A percentile compares a stretch with the other conserved stretches of the same genome.
Conservation (phyloP, 2,797 vertebrate species). For the Darevskia nairensis region DNA sequence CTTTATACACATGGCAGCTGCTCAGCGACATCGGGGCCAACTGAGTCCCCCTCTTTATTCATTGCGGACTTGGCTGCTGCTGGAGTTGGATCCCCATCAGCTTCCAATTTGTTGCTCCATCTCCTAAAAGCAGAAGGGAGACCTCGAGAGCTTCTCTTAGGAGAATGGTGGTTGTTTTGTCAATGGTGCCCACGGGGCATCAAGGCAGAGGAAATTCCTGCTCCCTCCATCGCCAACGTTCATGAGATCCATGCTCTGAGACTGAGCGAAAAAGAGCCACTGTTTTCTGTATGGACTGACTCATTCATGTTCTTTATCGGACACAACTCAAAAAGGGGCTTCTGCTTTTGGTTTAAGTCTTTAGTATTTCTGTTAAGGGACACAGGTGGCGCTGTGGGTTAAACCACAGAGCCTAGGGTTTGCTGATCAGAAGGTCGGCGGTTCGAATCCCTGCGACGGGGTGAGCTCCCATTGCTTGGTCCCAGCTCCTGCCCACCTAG, state of each 20-base stretch:
- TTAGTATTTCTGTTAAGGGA: constrained; percentile 47
- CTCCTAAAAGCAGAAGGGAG: constrained; percentile 66
- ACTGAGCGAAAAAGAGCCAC: constrained; percentile 58
- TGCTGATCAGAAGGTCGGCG: no score
- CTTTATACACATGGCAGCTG: constrained; percentile 68
- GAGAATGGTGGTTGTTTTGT: constrained; percentile 65
- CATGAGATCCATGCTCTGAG: constrained; percentile 61
- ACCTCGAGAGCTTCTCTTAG: no score
- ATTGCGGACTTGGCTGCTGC: constrained; percentile 1
- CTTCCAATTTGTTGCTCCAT: constrained; percentile 63
- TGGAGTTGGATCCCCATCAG: constrained; percentile 37
- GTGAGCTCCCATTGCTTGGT: no score
- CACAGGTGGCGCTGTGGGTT: no score
- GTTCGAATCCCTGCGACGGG: no score
- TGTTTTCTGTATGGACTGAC: constrained; percentile 48
- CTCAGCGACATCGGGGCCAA: constrained; percentile 17
- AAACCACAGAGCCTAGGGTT: no score
- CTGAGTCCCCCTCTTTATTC: constrained; percentile 19
- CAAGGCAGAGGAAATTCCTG: constrained; percentile 73
- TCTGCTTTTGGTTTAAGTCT: constrained; percentile 44
- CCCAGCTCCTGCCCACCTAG: no score
- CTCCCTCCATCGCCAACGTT: constrained; percentile 55
- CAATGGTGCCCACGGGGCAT: constrained; percentile 75
- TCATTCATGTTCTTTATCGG: constrained; percentile 17
- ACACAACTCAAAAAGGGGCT: constrained; percentile 34